Evolutionary conservation across 2,113 vertebrate species (phyloP).

Genomic region (Grammomys surdaster): DNA sequence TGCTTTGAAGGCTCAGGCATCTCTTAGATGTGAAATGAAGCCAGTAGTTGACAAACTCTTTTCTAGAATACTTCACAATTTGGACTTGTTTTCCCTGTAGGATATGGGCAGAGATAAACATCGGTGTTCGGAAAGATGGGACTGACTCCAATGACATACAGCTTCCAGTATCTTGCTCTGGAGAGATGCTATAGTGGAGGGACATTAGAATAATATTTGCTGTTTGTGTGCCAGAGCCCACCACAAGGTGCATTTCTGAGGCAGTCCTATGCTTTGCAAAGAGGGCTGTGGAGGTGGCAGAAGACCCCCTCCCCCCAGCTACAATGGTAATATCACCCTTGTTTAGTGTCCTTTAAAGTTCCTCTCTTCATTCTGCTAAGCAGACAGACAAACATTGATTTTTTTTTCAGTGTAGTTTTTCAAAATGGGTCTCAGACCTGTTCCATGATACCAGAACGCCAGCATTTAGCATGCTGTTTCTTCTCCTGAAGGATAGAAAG

Average conservation of each 20-base stretch:
- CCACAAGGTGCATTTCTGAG: background rate
- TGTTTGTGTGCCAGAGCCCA: background rate
- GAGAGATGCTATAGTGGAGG: background rate
- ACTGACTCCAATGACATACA: background rate
- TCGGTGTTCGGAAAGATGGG: background rate
- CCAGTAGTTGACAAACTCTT: background rate
- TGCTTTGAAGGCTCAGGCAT: background rate
- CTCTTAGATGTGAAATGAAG: background rate
- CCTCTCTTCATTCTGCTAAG: background rate
- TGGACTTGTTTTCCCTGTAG: background rate
- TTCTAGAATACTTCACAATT: background rate
- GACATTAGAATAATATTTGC: background rate
- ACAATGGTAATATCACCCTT: background rate
- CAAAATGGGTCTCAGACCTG: background rate
- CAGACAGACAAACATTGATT: background rate
- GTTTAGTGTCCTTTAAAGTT: background rate
- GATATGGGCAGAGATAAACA: background rate
- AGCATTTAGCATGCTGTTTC: background rate
- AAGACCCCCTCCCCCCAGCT: background rate
- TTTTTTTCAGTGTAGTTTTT: background rate
- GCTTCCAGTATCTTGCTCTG: background rate
- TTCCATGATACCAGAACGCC: accelerated
- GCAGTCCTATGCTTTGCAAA: background rate
- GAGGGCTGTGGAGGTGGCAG: too few species aligned
- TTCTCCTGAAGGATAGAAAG: background rate